phyloP scores from a whole-genome alignment of 2,888 invertebrate genomes.

The Acleris sparsana region DNA sequence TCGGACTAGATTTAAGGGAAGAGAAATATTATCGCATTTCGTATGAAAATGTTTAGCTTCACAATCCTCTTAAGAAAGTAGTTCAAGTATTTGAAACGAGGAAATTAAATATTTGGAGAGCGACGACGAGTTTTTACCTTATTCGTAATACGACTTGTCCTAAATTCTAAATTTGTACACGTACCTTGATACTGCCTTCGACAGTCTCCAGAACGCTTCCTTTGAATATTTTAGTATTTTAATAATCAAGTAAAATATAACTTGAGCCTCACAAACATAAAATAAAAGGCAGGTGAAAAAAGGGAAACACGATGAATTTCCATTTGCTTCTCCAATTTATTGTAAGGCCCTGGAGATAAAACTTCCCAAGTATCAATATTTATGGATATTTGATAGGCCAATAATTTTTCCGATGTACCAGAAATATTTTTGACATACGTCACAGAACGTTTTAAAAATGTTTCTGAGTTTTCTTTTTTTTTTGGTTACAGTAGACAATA shows the following conservation, averaged over 20 bases:
- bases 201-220: background rate
- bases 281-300: conserved; percentile 12
- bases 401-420: conserved; percentile 14
- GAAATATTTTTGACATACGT: conserved; percentile 8
- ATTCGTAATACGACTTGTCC: no score
- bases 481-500: no score
- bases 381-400: conserved; percentile 27
- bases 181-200: no score
- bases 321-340: conserved; percentile 19
- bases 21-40: no score
- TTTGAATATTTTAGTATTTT: conserved; percentile 10
- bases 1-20: no score
- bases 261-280: conserved; percentile 6
- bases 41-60: no score
- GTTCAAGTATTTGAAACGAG: no score
- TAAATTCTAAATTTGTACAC: no score
- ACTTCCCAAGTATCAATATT: conserved; percentile 27
- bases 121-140: no score
- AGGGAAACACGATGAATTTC: conserved; percentile 19
- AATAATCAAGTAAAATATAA: conserved; percentile 5
- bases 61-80: no score
- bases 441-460: conserved; percentile 1
- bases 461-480: background rate
- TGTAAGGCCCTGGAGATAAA: conserved; percentile 15
- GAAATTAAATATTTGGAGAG: no score